Evolutionary conservation across 1,140 invertebrate genomes (phyloP), one percentile per base, ranked within the genome.

Genomic region (Drosophila orosa): DNA sequence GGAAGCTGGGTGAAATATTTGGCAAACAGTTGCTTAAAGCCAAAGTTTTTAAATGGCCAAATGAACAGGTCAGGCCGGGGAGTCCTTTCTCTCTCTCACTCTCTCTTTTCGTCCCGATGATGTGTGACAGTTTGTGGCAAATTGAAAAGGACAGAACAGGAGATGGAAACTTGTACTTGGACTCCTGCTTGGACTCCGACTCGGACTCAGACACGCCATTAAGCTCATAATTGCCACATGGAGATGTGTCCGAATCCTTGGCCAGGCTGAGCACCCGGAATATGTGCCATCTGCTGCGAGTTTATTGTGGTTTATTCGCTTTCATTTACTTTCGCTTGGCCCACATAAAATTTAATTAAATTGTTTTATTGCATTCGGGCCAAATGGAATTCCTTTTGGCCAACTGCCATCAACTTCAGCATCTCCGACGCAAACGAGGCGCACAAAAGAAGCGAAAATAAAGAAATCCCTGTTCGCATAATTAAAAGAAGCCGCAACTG

Each of bases 261-360:
- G 61, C 1, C 57, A 56, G 39, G 9, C 29, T 40, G 35, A 39
- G 52, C 29, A 39, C 33, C 24, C 29, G 19, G 39, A 44, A 45
- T 27, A 72, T 72, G 50, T 74, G 80, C 50, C 80, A 83, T 67
- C 63, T 84, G 80, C 62, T 74, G 59, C 37, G 65, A 79, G 71
- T 72, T 84, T 75, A 83, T 83, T 84, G 80, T 80, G 80, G 65
- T 84, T 83, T 83, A 83, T 84, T 84, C 67, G 80, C 74, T 83
- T 83, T 83, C 80, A 83, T 83, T 79, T 79, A 62, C 75, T 80
- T 75, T 80, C 75, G 58, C 57, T 48, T 62, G 80, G 52, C 54
- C 63, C 76, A 66, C 76, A 83, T 84, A 80, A 83, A 83, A 83
- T 83, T 75, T 83, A 83, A 83, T 83, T 83, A 83, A 83, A 83